Conservation (phyloP, 2,888 invertebrate genomes). For the Elgonia sp. region DNA sequence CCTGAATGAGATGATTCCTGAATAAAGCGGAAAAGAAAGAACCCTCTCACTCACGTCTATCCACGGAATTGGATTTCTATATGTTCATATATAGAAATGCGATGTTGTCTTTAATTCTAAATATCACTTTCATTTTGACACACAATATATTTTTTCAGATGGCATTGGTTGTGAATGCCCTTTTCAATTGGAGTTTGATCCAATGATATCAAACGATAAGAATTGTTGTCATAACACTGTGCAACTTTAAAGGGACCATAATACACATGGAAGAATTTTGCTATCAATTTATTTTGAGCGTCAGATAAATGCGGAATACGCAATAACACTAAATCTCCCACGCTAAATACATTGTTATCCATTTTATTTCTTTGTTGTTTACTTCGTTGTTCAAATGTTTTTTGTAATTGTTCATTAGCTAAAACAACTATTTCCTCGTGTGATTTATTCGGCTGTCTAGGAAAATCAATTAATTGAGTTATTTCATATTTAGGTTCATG, state of each 20-base stretch:
- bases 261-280: conserved; percentile 40
- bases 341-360: not conserved
- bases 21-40: not conserved
- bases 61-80: not conserved
- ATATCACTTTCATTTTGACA: not conserved
- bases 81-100: no score
- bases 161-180: conserved; percentile 22
- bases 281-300: conserved; percentile 14
- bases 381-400: not conserved
- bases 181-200: conserved; percentile 11
- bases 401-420: not conserved
- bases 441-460: not conserved
- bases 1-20: not conserved
- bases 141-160: conserved; percentile 9
- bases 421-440: conserved; percentile 21
- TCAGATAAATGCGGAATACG: conserved; percentile 7
- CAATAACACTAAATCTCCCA: conserved; percentile 19
- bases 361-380: not conserved
- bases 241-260: conserved; percentile 24
- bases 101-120: no score
- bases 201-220: conserved; percentile 26
- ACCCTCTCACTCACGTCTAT: not conserved
- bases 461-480: not conserved
- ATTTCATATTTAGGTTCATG: not conserved
- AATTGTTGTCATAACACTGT: conserved; percentile 16